Percentiles rank a stretch among this genome's conserved stretches.
These are phyloP conservation scores for Hyles euphorbiae DNA, from an alignment of 1,140 invertebrate species.

Conservation along the genomic window DNA sequence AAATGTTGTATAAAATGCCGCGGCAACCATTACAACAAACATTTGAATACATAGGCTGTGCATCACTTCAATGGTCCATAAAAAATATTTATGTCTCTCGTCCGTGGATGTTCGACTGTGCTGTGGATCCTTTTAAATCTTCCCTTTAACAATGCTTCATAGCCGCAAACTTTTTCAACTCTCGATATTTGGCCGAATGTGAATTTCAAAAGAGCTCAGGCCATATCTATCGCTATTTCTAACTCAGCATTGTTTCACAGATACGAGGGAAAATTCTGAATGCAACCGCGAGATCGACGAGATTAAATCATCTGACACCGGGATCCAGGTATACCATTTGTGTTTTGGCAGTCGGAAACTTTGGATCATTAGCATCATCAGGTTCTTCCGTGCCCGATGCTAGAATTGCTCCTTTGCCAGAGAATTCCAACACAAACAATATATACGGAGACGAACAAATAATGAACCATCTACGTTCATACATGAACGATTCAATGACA, in stretches of 20 bases:
- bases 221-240: slow-evolving; percentile 3
- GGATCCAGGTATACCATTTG: slow-evolving; percentile 90
- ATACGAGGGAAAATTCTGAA: slow-evolving; percentile 83
- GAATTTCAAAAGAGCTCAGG: too few relatives aligned
- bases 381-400: slow-evolving; percentile 62
- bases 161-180: background rate
- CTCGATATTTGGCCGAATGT: background rate
- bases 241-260: slow-evolving; percentile 62
- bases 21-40: slow-evolving; percentile 58
- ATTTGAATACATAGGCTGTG: slow-evolving; percentile 70
- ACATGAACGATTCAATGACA: slow-evolving; percentile 83
- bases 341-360: slow-evolving; percentile 84
- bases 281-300: slow-evolving; percentile 81
- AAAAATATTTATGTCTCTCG: slow-evolving; percentile 70
- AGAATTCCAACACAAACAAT: slow-evolving; percentile 59
- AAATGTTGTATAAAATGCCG: slow-evolving; percentile 37
- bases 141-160: slow-evolving; percentile 52
- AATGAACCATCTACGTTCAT: slow-evolving; percentile 74
- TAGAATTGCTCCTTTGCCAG: slow-evolving; percentile 70
- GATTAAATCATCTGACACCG: slow-evolving; percentile 83
- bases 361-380: slow-evolving; percentile 75
- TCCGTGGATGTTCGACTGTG: slow-evolving; percentile 52
- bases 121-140: slow-evolving; percentile 60
- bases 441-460: slow-evolving; percentile 72
- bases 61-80: slow-evolving; percentile 71